Conservation (phyloP, 2,113 vertebrate species). For the Tragelaphus imberbis region DNA sequence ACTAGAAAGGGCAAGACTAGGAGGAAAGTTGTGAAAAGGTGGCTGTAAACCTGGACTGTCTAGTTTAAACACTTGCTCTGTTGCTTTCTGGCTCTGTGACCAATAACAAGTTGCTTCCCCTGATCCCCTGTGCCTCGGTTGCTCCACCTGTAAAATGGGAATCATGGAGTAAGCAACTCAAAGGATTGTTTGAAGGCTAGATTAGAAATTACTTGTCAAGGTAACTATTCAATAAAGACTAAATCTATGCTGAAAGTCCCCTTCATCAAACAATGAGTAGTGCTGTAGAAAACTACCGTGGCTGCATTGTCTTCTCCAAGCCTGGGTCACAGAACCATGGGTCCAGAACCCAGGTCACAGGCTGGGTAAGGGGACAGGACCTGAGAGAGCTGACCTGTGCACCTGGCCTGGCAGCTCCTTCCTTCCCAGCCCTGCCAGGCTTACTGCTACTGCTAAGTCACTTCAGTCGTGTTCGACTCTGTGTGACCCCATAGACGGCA, state of each 20-base stretch:
- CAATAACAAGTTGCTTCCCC: not conserved
- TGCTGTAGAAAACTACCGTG: not conserved
- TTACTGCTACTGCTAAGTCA: not conserved
- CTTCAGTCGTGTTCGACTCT: too few species aligned
- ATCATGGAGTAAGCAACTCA: not conserved
- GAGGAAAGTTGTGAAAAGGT: too few species aligned
- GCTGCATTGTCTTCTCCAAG: not conserved
- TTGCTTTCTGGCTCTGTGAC: not conserved
- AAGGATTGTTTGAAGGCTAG: not conserved
- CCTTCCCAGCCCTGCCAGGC: not conserved
- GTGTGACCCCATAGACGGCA: too few species aligned
- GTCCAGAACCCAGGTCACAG: not conserved
- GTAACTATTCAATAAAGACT: not conserved
- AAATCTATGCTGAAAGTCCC: not conserved
- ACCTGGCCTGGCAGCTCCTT: accelerated
- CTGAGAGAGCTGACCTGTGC: not conserved
- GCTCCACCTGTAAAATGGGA: not conserved
- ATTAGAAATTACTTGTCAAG: not conserved
- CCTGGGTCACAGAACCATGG: not conserved
- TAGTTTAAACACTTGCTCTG: not conserved
- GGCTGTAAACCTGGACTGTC: not conserved
- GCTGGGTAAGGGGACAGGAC: not conserved
- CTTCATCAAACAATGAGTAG: not conserved
- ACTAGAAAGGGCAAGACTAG: not conserved
- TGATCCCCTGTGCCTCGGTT: not conserved